phyloP scores from a whole-genome alignment of 1,140 invertebrate genomes.

The Brachionus manjavacas region DNA sequence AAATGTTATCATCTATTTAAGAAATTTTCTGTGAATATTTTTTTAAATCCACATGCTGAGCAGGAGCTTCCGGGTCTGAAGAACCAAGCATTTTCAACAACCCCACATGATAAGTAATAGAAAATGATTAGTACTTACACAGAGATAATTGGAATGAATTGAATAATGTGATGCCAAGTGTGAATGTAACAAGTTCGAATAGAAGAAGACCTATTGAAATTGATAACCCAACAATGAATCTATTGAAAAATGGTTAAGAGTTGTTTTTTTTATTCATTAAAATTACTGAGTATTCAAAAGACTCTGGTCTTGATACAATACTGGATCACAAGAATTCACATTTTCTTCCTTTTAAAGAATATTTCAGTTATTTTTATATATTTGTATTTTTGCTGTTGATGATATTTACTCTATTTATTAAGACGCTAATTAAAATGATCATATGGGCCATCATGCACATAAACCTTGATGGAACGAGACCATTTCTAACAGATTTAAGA shows the following conservation, averaged over 20 bases:
- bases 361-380: not conserved
- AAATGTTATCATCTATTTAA: conserved; percentile 46
- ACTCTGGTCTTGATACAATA: not conserved
- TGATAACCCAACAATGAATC: not conserved
- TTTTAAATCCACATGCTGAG: conserved; percentile 54
- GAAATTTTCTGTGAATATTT: conserved; percentile 51
- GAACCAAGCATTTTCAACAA: conserved; percentile 56
- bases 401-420: not conserved
- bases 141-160: not conserved
- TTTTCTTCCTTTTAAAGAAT: not conserved
- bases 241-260: not conserved
- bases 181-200: not conserved
- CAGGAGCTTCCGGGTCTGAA: conserved; percentile 45
- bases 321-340: conserved; percentile 16
- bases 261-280: not conserved
- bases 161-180: not conserved
- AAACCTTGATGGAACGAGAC: conserved; percentile 14
- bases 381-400: not conserved
- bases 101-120: conserved; percentile 41
- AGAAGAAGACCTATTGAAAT: conserved; percentile 9
- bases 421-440: not conserved
- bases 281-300: conserved; percentile 2
- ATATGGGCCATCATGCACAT: conserved; percentile 28
- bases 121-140: not conserved
- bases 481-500: conserved; percentile 22